Base-by-base conservation (phyloP, 2,888 invertebrate genomes). In the Drosophila mimetica region DNA sequence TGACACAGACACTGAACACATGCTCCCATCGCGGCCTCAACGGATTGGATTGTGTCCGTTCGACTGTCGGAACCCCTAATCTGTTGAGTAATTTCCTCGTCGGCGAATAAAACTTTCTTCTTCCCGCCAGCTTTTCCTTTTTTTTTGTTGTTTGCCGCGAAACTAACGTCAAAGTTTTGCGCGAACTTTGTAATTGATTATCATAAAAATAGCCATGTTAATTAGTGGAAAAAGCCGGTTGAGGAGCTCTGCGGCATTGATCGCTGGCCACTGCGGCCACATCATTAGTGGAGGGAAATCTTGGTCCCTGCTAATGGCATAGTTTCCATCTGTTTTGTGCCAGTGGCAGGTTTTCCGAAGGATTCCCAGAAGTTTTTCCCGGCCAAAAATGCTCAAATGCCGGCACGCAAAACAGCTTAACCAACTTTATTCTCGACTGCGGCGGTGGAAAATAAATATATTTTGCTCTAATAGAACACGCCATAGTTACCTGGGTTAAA, bases 151-250 rank as follows among this genome's bases (percentile, higher is more conserved):
- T 51, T 78, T 70, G 13, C 39, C 36, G 42, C 47, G 42, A 32
- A 84, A 81, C 71, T 65, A 69, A 61, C 46, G 53, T 34, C 44
- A 50, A 80, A 80, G 65, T 75, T 75, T 14, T 51, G 39, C 50
- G 60, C 39, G 53, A 87, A 82, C 83, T 87, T 82, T 85, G 74
- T 87, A 87, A 86, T 86, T 83, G 83, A 83, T 83, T 82, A 88
- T 75, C 76, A 76, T 76, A 76, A 74, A 87, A 74, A 74, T 57
- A 64, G 79, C 71, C 60, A 79, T 87, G 71, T 74, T 82, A 82
- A 88, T 88, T 82, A 82, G 82, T 50, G 32, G 41, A 51, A 39
- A 67, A 52, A 66, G 50, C 36, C 42, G 66, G 46, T 51, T 37
- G 47, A 28, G 25, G 18, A 41, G 52, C 46, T 51, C 42, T 34